Base-by-base conservation (phyloP, 2,797 vertebrate genomes). In the Gila robusta region DNA sequence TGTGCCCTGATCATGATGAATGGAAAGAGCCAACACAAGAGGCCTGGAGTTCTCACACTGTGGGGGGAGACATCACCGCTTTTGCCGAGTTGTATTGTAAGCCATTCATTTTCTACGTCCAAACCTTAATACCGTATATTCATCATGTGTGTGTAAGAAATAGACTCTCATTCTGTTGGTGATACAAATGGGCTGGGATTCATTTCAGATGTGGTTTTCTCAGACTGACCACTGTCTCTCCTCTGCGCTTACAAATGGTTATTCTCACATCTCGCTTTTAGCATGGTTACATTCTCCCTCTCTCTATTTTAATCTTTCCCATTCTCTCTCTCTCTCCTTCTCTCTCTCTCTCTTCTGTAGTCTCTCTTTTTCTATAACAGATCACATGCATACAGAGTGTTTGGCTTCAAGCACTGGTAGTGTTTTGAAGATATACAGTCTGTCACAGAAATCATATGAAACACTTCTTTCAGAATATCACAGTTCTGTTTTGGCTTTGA, bases 381-480 rank as follows among this genome's bases (percentile, higher is more conserved):
- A 79, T 81, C 56, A 28, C 77, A 76, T 86, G 84, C 86, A 72
- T 82, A 86, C 88, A 89, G 82, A 90, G 87, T 89, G 89, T 81
- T 84, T 85, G 88, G 91, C 94, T 94, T 93, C 93, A 94, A 93
- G 93, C 87, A 35, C 80, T 89, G 90, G 89, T 92, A 90, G 83
- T 92, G 90, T 93, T 93, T 94, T 89, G 67, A 95, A 93, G 92
- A 92, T 82, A 89, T 87, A 91, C 91, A 91, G 91, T 94, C 92
- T 93, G 94, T 94, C 95, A 94, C 92, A 93, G 92, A 93, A 94
- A 94, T 94, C 93, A 94, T 91, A 91, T 92, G 93, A 94, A 95
- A 94, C 91, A 91, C 91, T 91, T 92, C 94, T 94, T 94, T 94
- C 91, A 90, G 92, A 94, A 92, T 92, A 93, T 93, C 93, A 90